Evolutionary conservation across 1,140 invertebrate genomes (phyloP), one percentile per base, ranked within the genome.

Genomic region (Eurytemora carolleeae): DNA sequence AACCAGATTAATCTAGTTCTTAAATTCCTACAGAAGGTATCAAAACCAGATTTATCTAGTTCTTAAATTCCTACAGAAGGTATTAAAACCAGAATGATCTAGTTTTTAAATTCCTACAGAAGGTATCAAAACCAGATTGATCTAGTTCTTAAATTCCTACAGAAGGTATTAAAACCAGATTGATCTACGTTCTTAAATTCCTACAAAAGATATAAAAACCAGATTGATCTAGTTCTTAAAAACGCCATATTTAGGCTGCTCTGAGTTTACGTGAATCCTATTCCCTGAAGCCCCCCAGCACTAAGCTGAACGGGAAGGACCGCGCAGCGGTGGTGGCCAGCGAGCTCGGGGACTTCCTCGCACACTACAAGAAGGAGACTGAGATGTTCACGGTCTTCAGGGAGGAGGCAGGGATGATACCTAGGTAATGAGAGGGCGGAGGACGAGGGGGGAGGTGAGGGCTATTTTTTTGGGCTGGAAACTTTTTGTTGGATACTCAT

Each of bases 271-370:
- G 60, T n/a, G 60, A 62, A 54, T 53, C 60, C 16, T 62, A 62
- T 25, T 24, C 26, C 20, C 55, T 62, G 2, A 62, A 85, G 82
- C 74, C 78, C 64, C 85, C 85, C 24, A 83, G 82, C 67, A 76
- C 79, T 63, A 84, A 83, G 72, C 75, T 90, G 67, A 79, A 81
- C 64, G 80, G 84, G 64, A 88, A 88, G 71, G 87, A 90, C 70
- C 75, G 86, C 24, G 81, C 85, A 57, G 85, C 87, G 16, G 82
- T 92, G 64, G 82, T 90, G 55, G 86, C 87, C 0, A 91, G 90
- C 72, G 84, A 91, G 68, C 76, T 93, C n/a, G 86, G 85, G 66
- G 88, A 93, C 72, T 94, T 92, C 75, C 77, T 92, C 57, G 85
- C 87, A 73, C 75, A 86, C 61, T 93, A 92, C 73, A 87, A 86